Evolutionary conservation across 2,113 vertebrate species (phyloP), one percentile per base, ranked within the genome.

Genomic region (Chauna torquata): DNA sequence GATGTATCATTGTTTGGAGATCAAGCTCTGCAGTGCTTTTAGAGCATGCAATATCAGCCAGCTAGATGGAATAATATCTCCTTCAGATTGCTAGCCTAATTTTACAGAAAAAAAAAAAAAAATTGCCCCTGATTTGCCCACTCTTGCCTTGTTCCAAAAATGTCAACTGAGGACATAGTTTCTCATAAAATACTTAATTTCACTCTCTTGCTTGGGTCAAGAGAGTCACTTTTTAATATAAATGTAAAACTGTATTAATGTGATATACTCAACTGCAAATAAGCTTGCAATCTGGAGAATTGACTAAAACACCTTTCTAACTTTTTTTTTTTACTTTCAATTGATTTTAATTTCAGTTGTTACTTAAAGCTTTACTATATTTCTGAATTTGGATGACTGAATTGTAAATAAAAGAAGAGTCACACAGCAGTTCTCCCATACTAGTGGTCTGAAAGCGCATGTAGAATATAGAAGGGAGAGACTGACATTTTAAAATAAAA

Each of bases 401-500:
- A 87, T 1, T 52, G 79, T 52, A 87, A 88, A 82, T 50, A 6
- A 10, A 82, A 94, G 87, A 78, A 52, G 84, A 94, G 64, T 87
- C 62, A 32, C 3, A 19, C 74, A 82, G 84, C 75, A 92, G 70
- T 54, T 94, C 82, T 97, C 62, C 50, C 14, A 0, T 34, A 50
- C 24, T 50, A 83, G 77, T 64, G 82, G 62, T 75, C 94, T 91
- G 82, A 97, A 91, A 88, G 70, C 22, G 1, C 66, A n/a, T 24
- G 11, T 22, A 92, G 78, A 80, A 74, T 54, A 28, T 1, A 3
- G 92, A 61, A 94, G 68, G 87, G 82, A 89, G 78, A 85, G 84
- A 82, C 91, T 91, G 89, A 89, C 91, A 79, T 89, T 87, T 80
- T 58, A 82, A 96, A 95, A 96, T 92, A 94, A 96, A 92, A 95